A percentile compares a stretch with the other conserved stretches of the same genome.
Evolutionary conservation across 2,113 vertebrate genomes (phyloP).

Genomic region (Gnathochromis pfefferi): DNA sequence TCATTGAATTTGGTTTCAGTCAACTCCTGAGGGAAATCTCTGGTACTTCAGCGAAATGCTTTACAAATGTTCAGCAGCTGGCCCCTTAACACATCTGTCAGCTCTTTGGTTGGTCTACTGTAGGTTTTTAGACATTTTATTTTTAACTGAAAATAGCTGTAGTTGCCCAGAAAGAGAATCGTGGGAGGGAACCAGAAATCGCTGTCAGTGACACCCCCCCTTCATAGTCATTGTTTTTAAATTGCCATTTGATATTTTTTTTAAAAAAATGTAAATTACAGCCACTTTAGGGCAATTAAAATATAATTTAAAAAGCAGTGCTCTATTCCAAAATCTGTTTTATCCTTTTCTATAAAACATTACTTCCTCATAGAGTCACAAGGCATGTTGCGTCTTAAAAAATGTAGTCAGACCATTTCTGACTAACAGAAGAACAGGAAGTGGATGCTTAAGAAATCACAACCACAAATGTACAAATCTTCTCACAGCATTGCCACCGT

Average conservation of each 20-base stretch:
- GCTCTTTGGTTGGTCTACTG: background rate
- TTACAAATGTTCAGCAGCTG: background rate
- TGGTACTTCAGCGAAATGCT: background rate
- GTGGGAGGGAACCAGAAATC: background rate
- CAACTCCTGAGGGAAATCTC: background rate
- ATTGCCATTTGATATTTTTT: background rate
- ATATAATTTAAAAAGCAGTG: background rate
- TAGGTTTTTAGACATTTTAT: background rate
- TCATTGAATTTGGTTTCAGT: background rate
- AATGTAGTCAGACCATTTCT: background rate
- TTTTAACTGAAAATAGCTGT: background rate
- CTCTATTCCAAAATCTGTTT: accelerated
- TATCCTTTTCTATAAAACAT: background rate
- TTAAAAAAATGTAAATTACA: accelerated
- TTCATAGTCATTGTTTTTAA: background rate
- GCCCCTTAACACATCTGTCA: background rate
- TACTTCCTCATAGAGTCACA: background rate
- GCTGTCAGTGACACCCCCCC: background rate
- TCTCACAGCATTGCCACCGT: background rate
- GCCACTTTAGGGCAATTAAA: background rate
- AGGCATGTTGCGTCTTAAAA: background rate
- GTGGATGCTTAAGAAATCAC: background rate
- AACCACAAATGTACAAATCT: background rate
- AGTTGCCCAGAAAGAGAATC: background rate
- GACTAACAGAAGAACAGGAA: background rate